phyloP scores from a whole-genome alignment of 2,888 invertebrate genomes.

The Cephus spinipes region DNA sequence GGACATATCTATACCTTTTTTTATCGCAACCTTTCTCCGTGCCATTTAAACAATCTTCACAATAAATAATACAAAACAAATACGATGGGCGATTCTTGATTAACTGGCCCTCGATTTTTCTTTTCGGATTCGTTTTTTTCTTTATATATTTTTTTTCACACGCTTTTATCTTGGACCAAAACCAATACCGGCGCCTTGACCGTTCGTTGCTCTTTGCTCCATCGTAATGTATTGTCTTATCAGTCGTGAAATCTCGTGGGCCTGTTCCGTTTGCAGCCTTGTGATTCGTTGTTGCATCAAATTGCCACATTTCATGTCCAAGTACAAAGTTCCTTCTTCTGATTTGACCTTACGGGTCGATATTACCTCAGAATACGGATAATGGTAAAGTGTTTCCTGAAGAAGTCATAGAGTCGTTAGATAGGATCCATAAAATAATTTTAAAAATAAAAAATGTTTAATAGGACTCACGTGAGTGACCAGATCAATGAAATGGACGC shows the following conservation, averaged over 20 bases:
- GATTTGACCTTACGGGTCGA: slow-evolving; percentile 93
- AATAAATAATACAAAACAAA: slow-evolving; percentile 21
- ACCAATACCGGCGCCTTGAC: slow-evolving; percentile 46
- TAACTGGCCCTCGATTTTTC: background rate
- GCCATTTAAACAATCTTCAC: background rate
- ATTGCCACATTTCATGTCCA: slow-evolving; percentile 98
- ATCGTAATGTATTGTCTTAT: slow-evolving; percentile 97
- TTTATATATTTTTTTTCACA: background rate
- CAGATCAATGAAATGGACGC: slow-evolving; percentile 93
- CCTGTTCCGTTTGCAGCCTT: slow-evolving; percentile 96
- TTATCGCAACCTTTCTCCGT: background rate
- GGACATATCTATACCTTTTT: background rate
- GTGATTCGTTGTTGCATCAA: slow-evolving; percentile 95
- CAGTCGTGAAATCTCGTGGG: slow-evolving; percentile 95
- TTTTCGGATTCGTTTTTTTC: background rate
- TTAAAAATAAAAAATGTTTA: background rate
- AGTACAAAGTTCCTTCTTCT: slow-evolving; percentile 89
- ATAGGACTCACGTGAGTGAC: slow-evolving; percentile 80
- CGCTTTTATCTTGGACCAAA: slow-evolving; percentile 59
- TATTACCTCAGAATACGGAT: slow-evolving; percentile 95
- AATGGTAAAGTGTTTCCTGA: slow-evolving; percentile 89
- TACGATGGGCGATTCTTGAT: slow-evolving; percentile 16
- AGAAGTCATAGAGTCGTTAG: background rate
- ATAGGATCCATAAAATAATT: background rate
- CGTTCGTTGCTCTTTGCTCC: slow-evolving; percentile 72